phyloP scores from a whole-genome alignment of 2,797 vertebrate species.

The Protonibea diacanthus region DNA sequence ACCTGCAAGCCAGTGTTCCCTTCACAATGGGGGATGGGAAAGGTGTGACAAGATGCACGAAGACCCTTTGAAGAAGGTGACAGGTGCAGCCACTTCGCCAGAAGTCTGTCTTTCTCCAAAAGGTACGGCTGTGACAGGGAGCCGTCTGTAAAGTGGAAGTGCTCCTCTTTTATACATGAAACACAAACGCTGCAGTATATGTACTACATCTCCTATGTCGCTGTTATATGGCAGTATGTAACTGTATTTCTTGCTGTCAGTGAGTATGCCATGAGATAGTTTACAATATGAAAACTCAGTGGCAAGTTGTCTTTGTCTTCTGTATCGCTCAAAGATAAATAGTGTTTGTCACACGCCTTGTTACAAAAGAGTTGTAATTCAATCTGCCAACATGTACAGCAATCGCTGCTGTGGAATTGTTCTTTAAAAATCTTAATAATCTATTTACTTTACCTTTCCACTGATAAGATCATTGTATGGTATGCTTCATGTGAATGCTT shows the following conservation, averaged over 20 bases:
- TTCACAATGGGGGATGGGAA: constrained; percentile 76
- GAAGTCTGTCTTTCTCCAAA: constrained; percentile 71
- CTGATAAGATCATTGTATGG: background rate
- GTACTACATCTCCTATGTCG: constrained; percentile 34
- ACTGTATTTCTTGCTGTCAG: constrained; percentile 40
- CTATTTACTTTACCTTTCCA: background rate
- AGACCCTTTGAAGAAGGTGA: constrained; percentile 73
- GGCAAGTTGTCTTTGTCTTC: constrained; percentile 9
- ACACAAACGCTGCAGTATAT: constrained; percentile 66
- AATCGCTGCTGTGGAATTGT: background rate
- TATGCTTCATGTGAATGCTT: background rate
- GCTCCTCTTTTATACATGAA: constrained; percentile 55
- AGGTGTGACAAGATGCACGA: constrained; percentile 78
- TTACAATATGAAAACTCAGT: constrained; percentile 30
- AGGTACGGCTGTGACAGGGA: constrained; percentile 66
- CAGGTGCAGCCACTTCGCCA: constrained; percentile 70
- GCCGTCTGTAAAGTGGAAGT: constrained; percentile 55
- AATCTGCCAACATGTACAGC: background rate
- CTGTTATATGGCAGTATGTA: constrained; percentile 34
- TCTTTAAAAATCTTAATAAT: constrained; percentile 7
- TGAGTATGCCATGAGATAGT: constrained; percentile 6
- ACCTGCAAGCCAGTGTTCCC: constrained; percentile 66
- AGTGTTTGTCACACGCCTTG: background rate
- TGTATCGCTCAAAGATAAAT: constrained; percentile 7
- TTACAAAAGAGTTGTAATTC: background rate